Percentiles rank a stretch among this genome's conserved stretches.
phyloP scores from a whole-genome alignment of 2,888 invertebrate species.

The Caradrina clavipalpis region DNA sequence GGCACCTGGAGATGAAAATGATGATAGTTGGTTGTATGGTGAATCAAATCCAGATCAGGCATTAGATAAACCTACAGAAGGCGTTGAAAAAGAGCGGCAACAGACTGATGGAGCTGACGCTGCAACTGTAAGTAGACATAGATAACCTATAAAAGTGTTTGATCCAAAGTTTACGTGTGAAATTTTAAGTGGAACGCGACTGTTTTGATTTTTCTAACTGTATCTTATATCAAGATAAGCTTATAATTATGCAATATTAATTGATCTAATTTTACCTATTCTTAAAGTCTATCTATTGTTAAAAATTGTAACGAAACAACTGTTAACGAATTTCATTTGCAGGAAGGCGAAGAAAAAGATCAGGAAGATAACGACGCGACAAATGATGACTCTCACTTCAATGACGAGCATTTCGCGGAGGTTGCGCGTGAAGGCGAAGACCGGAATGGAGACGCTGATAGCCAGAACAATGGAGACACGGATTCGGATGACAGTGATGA shows the following conservation, averaged over 20 bases:
- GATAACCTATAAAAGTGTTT: constrained; percentile 60
- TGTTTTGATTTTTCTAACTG: background rate
- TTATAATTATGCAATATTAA: background rate
- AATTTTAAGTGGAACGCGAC: background rate
- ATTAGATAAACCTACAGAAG: constrained; percentile 67
- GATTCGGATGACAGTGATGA: constrained; percentile 95
- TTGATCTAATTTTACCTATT: too few relatives aligned
- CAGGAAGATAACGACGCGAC: constrained; percentile 85
- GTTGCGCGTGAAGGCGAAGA: constrained; percentile 82
- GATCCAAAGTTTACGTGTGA: constrained; percentile 29
- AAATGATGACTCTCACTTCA: constrained; percentile 88
- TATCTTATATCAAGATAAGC: too few relatives aligned
- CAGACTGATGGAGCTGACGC: constrained; percentile 56
- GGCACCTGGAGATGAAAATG: constrained; percentile 92
- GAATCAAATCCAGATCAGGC: constrained; percentile 92
- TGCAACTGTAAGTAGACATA: constrained; percentile 62
- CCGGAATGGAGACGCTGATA: constrained; percentile 85
- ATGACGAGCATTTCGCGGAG: constrained; percentile 88
- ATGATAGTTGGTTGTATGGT: constrained; percentile 97
- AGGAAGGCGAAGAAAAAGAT: constrained; percentile 87
- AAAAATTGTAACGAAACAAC: background rate
- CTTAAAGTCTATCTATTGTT: background rate
- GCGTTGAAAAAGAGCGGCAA: constrained; percentile 69
- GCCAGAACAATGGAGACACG: constrained; percentile 90
- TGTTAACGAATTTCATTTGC: constrained; percentile 27